Conservation (phyloP, 2,113 vertebrate species). For the Bambusicola thoracicus region DNA sequence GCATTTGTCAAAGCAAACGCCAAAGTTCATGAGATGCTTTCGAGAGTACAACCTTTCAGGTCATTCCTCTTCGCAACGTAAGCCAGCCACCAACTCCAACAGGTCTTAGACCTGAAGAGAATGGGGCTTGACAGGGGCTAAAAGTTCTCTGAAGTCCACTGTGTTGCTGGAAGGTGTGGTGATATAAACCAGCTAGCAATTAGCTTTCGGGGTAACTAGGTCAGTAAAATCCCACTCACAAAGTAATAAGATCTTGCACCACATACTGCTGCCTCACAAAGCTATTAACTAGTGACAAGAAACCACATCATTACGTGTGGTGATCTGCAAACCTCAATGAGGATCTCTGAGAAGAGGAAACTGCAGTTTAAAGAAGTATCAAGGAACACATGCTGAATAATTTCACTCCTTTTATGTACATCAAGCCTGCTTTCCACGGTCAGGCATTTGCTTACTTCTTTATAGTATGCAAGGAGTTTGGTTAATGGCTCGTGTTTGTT, state of each 20-base stretch:
- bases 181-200: not conserved
- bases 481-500: not conserved
- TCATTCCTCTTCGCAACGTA: not conserved
- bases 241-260: not conserved
- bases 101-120: not conserved
- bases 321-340: slow-evolving; percentile 50
- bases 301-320: slow-evolving; percentile 58
- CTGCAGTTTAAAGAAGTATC: not conserved
- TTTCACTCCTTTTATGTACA: not conserved
- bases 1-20: not conserved
- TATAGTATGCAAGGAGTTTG: not conserved
- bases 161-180: not conserved
- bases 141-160: not conserved
- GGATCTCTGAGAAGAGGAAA: slow-evolving; percentile 18
- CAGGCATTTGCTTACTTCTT: not conserved
- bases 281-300: slow-evolving; percentile 29
- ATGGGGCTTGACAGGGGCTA: not conserved
- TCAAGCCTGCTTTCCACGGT: not conserved
- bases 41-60: not conserved
- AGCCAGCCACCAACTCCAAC: not conserved
- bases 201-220: not conserved
- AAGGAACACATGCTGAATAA: not conserved
- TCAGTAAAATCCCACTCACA: not conserved
- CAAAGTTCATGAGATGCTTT: not conserved
- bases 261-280: not conserved